Conservation (phyloP, 2,888 invertebrate species). For the Tridacna crocea region DNA sequence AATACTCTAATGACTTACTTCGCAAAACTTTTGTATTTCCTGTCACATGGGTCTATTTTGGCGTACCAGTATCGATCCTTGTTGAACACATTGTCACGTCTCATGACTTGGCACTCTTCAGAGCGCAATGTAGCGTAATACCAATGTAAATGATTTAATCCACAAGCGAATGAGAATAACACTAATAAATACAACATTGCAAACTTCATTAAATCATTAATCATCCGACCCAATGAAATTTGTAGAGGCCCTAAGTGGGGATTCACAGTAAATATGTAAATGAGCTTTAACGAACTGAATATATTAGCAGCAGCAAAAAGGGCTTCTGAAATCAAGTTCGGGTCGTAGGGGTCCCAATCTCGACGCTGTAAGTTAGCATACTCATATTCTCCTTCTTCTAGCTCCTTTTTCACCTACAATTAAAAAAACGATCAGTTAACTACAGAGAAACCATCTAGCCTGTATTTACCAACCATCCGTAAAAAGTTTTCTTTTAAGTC, state of each 20-base stretch:
- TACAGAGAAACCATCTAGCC: too few relatives aligned
- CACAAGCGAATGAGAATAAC: conserved; percentile 96
- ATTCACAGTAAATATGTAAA: conserved; percentile 96
- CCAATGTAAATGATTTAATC: conserved; percentile 95
- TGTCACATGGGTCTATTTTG: conserved; percentile 80
- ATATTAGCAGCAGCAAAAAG: conserved; percentile 99
- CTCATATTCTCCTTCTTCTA: conserved; percentile 56
- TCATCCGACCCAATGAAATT: conserved; percentile 92
- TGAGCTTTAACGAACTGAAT: conserved; percentile 94
- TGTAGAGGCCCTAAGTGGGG: conserved; percentile 96
- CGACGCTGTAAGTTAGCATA: conserved; percentile 86
- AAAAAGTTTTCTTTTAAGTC: too few relatives aligned
- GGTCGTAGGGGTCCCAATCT: conserved; percentile 99
- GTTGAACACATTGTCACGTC: conserved; percentile 16
- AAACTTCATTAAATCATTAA: conserved; percentile 94
- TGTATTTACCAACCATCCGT: too few relatives aligned
- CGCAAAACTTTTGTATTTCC: conserved; percentile 82
- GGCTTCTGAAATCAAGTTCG: conserved; percentile 91
- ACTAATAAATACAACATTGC: conserved; percentile 92
- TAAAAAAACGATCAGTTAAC: neutral
- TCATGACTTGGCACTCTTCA: conserved; percentile 67
- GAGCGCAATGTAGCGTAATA: conserved; percentile 86
- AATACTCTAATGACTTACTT: conserved; percentile 77
- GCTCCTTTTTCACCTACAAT: conserved; percentile 71
- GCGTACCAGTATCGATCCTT: conserved; percentile 35